These are phyloP conservation scores for Synaphobranchus kaupii DNA, from an alignment of 2,797 vertebrate genomes.

Conservation along the genomic window DNA sequence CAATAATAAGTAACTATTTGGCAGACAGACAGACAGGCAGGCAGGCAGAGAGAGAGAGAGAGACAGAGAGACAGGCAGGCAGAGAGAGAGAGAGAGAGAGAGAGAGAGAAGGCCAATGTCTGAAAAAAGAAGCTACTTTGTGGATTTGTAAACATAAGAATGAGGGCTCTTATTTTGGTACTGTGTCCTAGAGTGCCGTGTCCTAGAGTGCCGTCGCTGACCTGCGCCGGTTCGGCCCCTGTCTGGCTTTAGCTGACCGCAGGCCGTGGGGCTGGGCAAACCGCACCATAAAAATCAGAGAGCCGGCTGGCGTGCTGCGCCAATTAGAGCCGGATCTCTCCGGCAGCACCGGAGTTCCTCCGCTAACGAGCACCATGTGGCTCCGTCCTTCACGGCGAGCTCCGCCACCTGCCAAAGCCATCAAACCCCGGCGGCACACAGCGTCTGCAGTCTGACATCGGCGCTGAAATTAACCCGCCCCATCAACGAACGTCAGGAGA, in stretches of 20 bases:
- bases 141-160: neutral
- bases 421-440: neutral
- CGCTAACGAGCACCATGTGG: slow-evolving; percentile 16
- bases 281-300: slow-evolving; percentile 29
- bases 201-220: neutral
- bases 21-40: neutral
- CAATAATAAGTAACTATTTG: too few species aligned
- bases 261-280: slow-evolving; percentile 13
- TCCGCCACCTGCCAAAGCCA: slow-evolving; percentile 10
- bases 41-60: neutral
- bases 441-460: neutral
- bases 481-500: neutral
- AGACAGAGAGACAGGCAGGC: neutral
- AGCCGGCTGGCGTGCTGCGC: slow-evolving; percentile 6
- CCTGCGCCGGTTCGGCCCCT: neutral
- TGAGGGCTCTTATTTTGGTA: neutral
- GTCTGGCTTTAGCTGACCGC: neutral
- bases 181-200: neutral
- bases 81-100: neutral
- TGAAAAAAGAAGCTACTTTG: neutral
- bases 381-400: slow-evolving; percentile 11
- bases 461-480: neutral
- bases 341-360: slow-evolving; percentile 6
- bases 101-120: neutral
- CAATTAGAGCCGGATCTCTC: slow-evolving; percentile 22